phyloP scores from a whole-genome alignment of 2,888 invertebrate genomes.

The Esperia sulphurella region DNA sequence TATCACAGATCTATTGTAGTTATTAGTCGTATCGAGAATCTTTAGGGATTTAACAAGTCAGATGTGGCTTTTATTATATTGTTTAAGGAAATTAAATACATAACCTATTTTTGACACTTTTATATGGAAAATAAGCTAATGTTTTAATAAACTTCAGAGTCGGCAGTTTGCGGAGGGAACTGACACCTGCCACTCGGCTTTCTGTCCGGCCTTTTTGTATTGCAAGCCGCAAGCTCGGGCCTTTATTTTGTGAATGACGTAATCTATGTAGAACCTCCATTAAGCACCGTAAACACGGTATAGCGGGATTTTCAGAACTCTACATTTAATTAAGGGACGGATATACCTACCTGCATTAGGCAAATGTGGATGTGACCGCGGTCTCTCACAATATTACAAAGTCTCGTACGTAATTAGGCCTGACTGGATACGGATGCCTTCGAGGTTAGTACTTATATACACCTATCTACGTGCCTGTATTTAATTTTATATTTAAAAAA shows the following conservation, averaged over 20 bases:
- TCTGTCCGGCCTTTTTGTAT: constrained; percentile 22
- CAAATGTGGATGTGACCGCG: not conserved
- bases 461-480: no score
- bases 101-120: not conserved
- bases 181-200: constrained; percentile 28
- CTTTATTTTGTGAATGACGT: constrained; percentile 13
- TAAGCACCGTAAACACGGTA: constrained; percentile 1
- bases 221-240: constrained; percentile 11
- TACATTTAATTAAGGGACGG: constrained; percentile 1
- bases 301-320: constrained; percentile 1
- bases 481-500: no score
- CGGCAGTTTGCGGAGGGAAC: constrained; percentile 18
- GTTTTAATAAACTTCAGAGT: constrained; percentile 16
- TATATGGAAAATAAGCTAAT: not conserved
- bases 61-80: no score
- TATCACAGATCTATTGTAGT: constrained; percentile 2
- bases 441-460: no score
- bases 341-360: not conserved
- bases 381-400: not conserved
- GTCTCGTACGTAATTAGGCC: not conserved
- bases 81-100: no score
- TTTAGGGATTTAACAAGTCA: not conserved
- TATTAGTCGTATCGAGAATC: not conserved
- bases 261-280: constrained; percentile 6
- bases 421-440: not conserved